Evolutionary conservation across 2,888 invertebrate species (phyloP).

Genomic region (Priocnemis perturbator): DNA sequence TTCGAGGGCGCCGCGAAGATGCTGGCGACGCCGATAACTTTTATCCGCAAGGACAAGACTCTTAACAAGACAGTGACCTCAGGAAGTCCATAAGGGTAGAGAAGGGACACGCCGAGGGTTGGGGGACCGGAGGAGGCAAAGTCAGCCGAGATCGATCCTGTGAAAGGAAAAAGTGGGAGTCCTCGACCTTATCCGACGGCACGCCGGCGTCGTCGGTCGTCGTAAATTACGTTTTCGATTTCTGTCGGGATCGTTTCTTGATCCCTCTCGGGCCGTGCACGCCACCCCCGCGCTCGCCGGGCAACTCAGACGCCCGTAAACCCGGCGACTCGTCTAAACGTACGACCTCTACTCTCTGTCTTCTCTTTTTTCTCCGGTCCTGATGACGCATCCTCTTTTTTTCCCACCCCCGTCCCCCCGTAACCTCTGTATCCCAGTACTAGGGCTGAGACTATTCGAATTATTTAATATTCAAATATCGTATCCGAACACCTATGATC

Average conservation of each 20-base stretch:
- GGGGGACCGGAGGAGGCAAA: not conserved
- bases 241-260: slow-evolving; percentile 24
- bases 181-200: slow-evolving; percentile 23
- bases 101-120: not conserved
- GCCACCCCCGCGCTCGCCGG: slow-evolving; percentile 2
- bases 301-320: slow-evolving; percentile 52
- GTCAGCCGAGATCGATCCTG: slow-evolving; percentile 15
- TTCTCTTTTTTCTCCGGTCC: not conserved
- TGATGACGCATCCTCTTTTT: not conserved
- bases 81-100: not conserved
- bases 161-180: slow-evolving; percentile 15
- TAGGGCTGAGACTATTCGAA: too few species aligned
- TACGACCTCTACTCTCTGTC: slow-evolving; percentile 13
- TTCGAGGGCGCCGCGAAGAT: too few species aligned
- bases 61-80: too few species aligned
- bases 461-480: too few species aligned
- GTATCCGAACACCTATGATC: too few species aligned
- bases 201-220: slow-evolving; percentile 20
- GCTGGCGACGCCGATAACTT: too few species aligned
- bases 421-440: not conserved
- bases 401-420: slow-evolving; percentile 15
- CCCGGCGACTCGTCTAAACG: slow-evolving; percentile 36
- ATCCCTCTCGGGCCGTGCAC: slow-evolving; percentile 2
- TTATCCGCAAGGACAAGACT: too few species aligned
- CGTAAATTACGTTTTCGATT: slow-evolving; percentile 41